These are phyloP conservation scores for Anastrepha ludens DNA, from an alignment of 1,140 invertebrate species.

Conservation along the genomic window DNA sequence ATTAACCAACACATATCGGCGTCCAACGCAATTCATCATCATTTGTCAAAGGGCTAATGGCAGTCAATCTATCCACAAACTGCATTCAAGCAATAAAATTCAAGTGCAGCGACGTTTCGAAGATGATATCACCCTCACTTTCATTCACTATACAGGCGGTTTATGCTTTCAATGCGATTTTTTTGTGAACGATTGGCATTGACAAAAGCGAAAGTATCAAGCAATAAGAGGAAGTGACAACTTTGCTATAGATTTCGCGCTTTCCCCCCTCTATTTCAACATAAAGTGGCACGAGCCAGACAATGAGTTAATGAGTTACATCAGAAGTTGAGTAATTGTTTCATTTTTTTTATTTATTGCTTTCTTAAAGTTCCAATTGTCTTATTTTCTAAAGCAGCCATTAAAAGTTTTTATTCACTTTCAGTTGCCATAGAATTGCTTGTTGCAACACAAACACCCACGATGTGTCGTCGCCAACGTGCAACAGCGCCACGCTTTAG, in stretches of 20 bases:
- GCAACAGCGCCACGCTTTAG: too few species aligned
- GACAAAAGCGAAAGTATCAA: constrained; percentile 18
- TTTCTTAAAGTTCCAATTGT: not conserved
- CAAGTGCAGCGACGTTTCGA: not conserved
- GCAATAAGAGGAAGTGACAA: not conserved
- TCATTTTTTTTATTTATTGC: not conserved
- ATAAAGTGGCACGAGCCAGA: constrained; percentile 1
- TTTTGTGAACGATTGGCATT: not conserved
- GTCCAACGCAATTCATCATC: constrained; percentile 23
- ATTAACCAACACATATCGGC: not conserved
- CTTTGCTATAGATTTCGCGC: not conserved
- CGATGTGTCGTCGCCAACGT: not conserved
- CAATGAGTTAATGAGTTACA: not conserved
- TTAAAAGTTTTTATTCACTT: constrained; percentile 2
- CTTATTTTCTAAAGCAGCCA: not conserved
- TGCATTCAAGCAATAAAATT: constrained; percentile 24
- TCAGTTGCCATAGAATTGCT: not conserved
- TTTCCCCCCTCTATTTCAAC: not conserved
- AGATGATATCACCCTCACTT: constrained; percentile 44
- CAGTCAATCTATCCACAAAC: constrained; percentile 5
- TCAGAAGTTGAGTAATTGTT: constrained; percentile 18
- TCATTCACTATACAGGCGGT: not conserved
- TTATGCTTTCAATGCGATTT: not conserved
- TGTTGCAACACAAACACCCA: constrained; percentile 25
- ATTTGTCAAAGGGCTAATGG: constrained; percentile 32